phyloP scores from a whole-genome alignment of 2,888 invertebrate species.

The Rapana venosa region DNA sequence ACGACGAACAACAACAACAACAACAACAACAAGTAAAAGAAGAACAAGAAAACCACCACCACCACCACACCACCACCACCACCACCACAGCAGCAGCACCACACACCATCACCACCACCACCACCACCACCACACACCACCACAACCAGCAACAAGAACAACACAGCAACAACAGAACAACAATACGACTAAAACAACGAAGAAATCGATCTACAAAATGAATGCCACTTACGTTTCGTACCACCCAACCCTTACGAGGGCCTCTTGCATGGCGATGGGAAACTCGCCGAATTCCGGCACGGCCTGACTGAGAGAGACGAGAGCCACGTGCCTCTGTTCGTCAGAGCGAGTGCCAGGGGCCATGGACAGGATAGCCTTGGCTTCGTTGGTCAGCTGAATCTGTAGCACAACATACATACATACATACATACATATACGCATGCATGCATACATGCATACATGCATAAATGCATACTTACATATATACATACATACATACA shows the following conservation, averaged over 20 bases:
- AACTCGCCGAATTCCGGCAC: slow-evolving; percentile 76
- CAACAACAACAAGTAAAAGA: no score
- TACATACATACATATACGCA: not conserved
- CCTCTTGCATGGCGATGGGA: slow-evolving; percentile 74
- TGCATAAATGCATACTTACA: not conserved
- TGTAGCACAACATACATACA: slow-evolving; percentile 42
- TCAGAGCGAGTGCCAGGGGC: slow-evolving; percentile 68
- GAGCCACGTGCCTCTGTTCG: slow-evolving; percentile 69
- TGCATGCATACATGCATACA: not conserved
- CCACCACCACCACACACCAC: not conserved
- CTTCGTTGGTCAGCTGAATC: slow-evolving; percentile 70
- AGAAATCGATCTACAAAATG: not conserved
- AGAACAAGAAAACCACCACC: no score
- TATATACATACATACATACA: not conserved
- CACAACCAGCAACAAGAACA: not conserved
- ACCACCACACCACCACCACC: no score
- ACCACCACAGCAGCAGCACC: no score
- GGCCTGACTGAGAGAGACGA: slow-evolving; percentile 70
- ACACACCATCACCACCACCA: no score
- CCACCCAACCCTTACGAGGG: slow-evolving; percentile 73
- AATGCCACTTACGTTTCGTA: slow-evolving; percentile 73
- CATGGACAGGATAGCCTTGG: slow-evolving; percentile 69
- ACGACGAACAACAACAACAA: no score
- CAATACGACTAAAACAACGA: not conserved
- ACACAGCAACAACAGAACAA: not conserved